phyloP scores from a whole-genome alignment of 92 coral and sea anemone genomes.

The Virgularia gustaviana region DNA sequence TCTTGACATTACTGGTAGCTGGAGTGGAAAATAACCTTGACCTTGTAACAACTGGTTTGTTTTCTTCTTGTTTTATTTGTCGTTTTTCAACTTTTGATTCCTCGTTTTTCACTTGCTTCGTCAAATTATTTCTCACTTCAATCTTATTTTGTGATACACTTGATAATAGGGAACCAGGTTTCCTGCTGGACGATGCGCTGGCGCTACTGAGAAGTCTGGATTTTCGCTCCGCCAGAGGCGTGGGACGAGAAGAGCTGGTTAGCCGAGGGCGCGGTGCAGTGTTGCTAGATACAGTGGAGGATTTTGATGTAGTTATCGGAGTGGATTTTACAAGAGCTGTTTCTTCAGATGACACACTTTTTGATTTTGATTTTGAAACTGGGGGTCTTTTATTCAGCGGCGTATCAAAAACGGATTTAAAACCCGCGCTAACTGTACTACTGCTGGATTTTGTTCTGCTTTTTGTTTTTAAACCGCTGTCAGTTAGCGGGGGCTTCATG shows the following conservation, averaged over 20 bases:
- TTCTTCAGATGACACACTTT: conserved; percentile 21
- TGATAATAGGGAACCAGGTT: too few relatives aligned
- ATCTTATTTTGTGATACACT: conserved; percentile 12
- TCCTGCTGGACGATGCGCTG: not conserved
- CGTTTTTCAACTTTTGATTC: not conserved
- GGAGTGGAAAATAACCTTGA: conserved; percentile 17
- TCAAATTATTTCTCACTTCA: conserved; percentile 1
- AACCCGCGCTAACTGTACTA: not conserved
- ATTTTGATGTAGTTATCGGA: conserved; percentile 21
- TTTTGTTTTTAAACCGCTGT: not conserved
- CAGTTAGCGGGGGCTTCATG: not conserved
- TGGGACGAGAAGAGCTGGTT: too few relatives aligned
- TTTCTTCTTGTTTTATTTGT: conserved; percentile 4
- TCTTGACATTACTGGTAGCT: too few relatives aligned
- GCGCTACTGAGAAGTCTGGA: too few relatives aligned
- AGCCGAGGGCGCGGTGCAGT: too few relatives aligned
- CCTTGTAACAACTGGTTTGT: not conserved
- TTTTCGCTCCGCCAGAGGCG: too few relatives aligned
- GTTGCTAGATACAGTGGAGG: too few relatives aligned
- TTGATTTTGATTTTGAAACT: conserved; percentile 4
- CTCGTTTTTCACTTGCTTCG: not conserved
- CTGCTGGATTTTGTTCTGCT: conserved; percentile 19
- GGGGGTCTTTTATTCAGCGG: not conserved
- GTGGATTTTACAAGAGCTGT: too few relatives aligned
- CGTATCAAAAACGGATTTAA: not conserved